Evolutionary conservation across 2,113 vertebrate genomes (phyloP).

Genomic region (Orthonyx spaldingii): DNA sequence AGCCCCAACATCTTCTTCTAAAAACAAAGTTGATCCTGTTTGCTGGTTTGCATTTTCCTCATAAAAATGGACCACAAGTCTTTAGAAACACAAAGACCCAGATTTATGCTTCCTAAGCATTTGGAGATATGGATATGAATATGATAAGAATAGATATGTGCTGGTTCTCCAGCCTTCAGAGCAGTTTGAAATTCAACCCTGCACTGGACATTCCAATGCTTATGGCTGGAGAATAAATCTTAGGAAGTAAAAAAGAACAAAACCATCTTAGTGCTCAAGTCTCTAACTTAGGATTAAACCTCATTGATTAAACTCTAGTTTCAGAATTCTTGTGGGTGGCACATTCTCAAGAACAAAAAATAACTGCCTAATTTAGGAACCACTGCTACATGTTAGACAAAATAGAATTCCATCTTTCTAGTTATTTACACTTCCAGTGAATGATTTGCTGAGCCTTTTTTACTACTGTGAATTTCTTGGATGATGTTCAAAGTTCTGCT

Average conservation of each 20-base stretch:
- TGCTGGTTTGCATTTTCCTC: not conserved
- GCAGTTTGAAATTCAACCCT: not conserved
- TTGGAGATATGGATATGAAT: not conserved
- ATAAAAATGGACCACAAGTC: not conserved
- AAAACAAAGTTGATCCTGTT: not conserved
- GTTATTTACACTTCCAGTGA: not conserved
- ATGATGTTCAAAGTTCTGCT: conserved; percentile 8
- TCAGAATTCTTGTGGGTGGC: not conserved
- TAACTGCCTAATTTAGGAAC: not conserved
- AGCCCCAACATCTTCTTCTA: not conserved
- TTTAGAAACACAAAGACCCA: not conserved
- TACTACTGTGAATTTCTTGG: conserved; percentile 27
- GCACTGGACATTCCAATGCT: not conserved
- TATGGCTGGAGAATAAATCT: not conserved
- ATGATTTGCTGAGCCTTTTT: not conserved
- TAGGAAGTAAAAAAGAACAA: not conserved
- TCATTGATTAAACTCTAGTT: not conserved
- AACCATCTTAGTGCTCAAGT: not conserved
- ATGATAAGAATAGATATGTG: not conserved
- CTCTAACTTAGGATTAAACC: not conserved
- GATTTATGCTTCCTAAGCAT: not conserved
- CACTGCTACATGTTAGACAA: not conserved
- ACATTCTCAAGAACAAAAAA: not conserved
- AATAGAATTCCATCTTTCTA: not conserved
- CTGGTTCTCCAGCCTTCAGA: not conserved